Percentiles rank a stretch among this genome's conserved stretches.
Conservation (phyloP, 1,140 invertebrate genomes). For the Delia radicum region DNA sequence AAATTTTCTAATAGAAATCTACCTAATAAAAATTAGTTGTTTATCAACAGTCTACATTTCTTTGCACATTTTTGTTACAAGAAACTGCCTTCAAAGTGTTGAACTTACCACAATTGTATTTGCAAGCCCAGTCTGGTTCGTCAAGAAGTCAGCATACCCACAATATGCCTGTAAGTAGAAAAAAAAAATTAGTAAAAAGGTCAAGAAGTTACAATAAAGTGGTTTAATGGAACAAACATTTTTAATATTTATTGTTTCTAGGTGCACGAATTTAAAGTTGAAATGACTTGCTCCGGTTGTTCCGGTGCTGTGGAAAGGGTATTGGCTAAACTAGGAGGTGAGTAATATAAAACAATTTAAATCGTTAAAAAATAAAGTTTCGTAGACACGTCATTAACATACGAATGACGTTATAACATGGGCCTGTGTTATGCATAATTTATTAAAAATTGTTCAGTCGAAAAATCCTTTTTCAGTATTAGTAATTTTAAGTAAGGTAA, state of each 20-base stretch:
- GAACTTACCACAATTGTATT: conserved; percentile 47
- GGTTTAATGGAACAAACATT: not conserved
- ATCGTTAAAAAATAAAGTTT: not conserved
- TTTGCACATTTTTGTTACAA: not conserved
- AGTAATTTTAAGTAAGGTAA: too few relatives aligned
- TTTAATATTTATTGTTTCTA: conserved; percentile 40
- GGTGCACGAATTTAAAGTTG: conserved; percentile 79
- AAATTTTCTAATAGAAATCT: not conserved
- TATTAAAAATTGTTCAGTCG: too few relatives aligned
- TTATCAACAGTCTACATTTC: not conserved
- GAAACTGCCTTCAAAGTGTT: conserved; percentile 41
- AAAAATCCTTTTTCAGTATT: too few relatives aligned
- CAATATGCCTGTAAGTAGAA: conserved; percentile 45
- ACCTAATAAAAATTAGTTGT: not conserved
- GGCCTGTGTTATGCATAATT: too few relatives aligned
- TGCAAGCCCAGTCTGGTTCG: conserved; percentile 34
- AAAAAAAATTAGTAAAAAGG: not conserved
- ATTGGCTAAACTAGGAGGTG: conserved; percentile 72
- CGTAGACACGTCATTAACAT: not conserved
- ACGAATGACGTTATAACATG: too few relatives aligned
- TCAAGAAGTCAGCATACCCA: conserved; percentile 37
- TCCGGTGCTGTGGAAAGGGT: conserved; percentile 79
- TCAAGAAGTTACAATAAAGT: not conserved
- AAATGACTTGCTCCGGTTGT: conserved; percentile 90
- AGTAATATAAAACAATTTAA: conserved; percentile 12